These are phyloP conservation scores for Pseudorhombus dupliciocellatus DNA, from an alignment of 2,113 vertebrate genomes.

Conservation along the genomic window DNA sequence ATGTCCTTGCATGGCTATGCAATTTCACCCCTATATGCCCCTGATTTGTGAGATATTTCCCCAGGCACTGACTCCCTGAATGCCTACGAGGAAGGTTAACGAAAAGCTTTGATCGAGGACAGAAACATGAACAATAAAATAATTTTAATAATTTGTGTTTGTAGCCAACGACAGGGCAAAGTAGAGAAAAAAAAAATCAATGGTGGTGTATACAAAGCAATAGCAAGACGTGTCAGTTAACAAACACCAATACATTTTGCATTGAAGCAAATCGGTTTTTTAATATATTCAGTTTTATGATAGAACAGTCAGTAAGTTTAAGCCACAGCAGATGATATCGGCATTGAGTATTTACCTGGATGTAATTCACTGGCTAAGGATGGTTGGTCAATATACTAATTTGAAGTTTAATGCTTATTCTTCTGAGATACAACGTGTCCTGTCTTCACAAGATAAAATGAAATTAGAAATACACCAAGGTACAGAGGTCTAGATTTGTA, in stretches of 20 bases:
- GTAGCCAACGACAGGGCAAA: not conserved
- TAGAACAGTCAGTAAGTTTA: too few species aligned
- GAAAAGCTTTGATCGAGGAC: slow-evolving; percentile 46
- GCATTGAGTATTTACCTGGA: too few species aligned
- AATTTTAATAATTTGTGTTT: not conserved
- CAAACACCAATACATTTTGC: too few species aligned
- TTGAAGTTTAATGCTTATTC: not conserved
- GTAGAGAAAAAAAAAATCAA: not conserved
- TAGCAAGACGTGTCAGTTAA: too few species aligned
- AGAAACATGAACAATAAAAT: not conserved
- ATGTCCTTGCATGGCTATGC: slow-evolving; percentile 31
- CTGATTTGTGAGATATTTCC: slow-evolving; percentile 32
- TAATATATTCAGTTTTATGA: too few species aligned
- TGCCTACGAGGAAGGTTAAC: slow-evolving; percentile 40
- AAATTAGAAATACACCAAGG: slow-evolving; percentile 2
- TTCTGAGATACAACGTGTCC: not conserved
- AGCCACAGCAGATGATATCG: too few species aligned
- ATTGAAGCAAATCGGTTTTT: too few species aligned
- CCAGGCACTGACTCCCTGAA: slow-evolving; percentile 29
- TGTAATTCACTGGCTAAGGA: too few species aligned
- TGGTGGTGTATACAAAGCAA: not conserved
- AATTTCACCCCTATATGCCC: slow-evolving; percentile 31
- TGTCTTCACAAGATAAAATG: not conserved
- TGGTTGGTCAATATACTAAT: too few species aligned
- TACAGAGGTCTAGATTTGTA: not conserved